These are phyloP conservation scores for Enteromius viviparus DNA, from an alignment of 2,797 vertebrate genomes.

Conservation along the genomic window DNA sequence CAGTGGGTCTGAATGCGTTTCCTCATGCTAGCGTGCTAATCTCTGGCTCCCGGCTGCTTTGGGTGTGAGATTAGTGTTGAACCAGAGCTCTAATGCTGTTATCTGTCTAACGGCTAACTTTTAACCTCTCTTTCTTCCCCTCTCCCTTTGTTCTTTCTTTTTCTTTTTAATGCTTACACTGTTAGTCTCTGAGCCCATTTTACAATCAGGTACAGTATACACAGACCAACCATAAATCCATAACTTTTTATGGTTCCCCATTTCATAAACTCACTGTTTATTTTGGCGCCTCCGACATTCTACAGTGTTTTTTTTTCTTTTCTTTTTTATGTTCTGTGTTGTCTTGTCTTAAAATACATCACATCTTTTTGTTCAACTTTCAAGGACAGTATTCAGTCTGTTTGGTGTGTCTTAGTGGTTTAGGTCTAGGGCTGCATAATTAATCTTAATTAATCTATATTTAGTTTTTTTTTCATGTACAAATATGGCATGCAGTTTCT, in stretches of 20 bases:
- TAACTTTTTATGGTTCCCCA: conserved; percentile 39
- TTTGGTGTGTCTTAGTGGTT: conserved; percentile 13
- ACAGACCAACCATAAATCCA: conserved; percentile 44
- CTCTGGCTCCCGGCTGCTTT: conserved; percentile 30
- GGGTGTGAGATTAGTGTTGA: conserved; percentile 63
- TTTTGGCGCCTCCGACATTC: neutral
- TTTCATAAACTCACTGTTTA: conserved; percentile 53
- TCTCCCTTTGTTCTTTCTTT: conserved; percentile 59
- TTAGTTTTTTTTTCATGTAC: too few species aligned
- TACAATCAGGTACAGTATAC: conserved; percentile 99
- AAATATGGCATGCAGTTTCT: too few species aligned
- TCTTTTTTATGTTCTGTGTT: neutral
- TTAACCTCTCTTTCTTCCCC: conserved; percentile 66
- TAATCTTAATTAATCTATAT: too few species aligned
- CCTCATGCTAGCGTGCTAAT: conserved; percentile 42
- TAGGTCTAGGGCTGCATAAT: neutral
- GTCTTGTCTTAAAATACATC: neutral
- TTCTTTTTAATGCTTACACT: conserved; percentile 75
- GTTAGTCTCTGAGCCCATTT: conserved; percentile 96
- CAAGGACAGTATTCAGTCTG: neutral
- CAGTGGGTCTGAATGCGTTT: conserved; percentile 16
- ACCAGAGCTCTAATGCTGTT: conserved; percentile 65
- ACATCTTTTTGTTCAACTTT: neutral
- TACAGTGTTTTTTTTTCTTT: neutral
- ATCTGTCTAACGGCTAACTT: conserved; percentile 72